Evolutionary conservation across 2,797 vertebrate genomes (phyloP).

Genomic region (Anableps anableps): DNA sequence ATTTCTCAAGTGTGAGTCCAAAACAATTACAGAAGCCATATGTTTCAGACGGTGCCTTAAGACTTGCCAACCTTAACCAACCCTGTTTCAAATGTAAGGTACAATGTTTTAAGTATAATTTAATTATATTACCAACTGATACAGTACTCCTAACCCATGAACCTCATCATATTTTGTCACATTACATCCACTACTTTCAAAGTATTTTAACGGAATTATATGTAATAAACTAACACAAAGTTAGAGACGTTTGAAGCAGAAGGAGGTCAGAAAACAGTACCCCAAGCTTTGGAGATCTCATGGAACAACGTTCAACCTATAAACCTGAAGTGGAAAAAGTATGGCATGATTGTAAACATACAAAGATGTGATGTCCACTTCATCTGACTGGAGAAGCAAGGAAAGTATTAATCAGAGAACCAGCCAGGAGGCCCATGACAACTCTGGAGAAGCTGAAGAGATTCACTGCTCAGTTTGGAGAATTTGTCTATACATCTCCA

Average conservation of each 20-base stretch:
- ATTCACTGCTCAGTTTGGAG: not conserved
- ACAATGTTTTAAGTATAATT: not conserved
- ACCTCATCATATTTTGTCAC: not conserved
- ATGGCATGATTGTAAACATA: not conserved
- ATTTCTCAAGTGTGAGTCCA: constrained; percentile 22
- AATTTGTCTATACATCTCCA: not conserved
- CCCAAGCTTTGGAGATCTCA: not conserved
- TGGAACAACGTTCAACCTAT: not conserved
- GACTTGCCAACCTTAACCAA: not conserved
- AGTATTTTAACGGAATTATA: not conserved
- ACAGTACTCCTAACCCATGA: not conserved
- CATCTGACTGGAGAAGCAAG: no score
- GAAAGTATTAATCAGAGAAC: not conserved
- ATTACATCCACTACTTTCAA: not conserved
- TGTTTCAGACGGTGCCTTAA: constrained; percentile 59
- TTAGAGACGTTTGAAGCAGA: not conserved
- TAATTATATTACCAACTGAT: not conserved
- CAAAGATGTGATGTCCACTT: no score
- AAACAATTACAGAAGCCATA: constrained; percentile 43
- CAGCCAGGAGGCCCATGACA: not conserved
- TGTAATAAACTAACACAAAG: no score
- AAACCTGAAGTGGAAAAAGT: not conserved
- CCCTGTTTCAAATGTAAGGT: not conserved
- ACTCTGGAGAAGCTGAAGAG: not conserved
- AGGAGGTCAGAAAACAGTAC: not conserved